Evolutionary conservation across 1,140 invertebrate species (phyloP).

Genomic region (Macrocentrus cingulum): DNA sequence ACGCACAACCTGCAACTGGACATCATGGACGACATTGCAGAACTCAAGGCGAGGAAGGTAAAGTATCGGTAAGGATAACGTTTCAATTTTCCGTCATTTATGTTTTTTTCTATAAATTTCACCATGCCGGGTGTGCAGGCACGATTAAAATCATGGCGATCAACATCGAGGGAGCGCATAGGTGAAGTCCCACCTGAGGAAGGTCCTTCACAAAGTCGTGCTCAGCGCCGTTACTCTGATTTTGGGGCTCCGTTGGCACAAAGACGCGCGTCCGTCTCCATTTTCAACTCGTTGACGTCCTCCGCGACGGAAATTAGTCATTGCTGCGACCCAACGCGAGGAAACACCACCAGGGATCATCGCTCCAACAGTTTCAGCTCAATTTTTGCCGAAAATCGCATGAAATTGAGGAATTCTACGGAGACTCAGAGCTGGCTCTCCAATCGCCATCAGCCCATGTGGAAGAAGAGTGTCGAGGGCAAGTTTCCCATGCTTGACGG

Average conservation of each 20-base stretch:
- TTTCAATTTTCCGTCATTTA: not conserved
- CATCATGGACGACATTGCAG: slow-evolving; percentile 80
- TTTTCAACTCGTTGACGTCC: slow-evolving; percentile 76
- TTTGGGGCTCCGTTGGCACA: slow-evolving; percentile 56
- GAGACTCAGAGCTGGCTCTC: slow-evolving; percentile 75
- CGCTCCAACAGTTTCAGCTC: slow-evolving; percentile 82
- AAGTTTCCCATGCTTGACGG: slow-evolving; percentile 48
- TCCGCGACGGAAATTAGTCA: slow-evolving; percentile 76
- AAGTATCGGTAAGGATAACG: slow-evolving; percentile 23
- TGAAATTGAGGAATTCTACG: too few relatives aligned
- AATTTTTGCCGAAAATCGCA: too few relatives aligned
- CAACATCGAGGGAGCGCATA: slow-evolving; percentile 71
- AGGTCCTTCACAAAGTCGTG: slow-evolving; percentile 63
- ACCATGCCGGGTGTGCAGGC: slow-evolving; percentile 52
- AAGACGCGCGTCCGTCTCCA: slow-evolving; percentile 69
- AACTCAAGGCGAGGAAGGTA: slow-evolving; percentile 75
- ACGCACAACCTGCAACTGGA: slow-evolving; percentile 80
- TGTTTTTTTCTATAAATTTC: too few relatives aligned
- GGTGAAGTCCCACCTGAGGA: slow-evolving; percentile 78
- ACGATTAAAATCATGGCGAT: slow-evolving; percentile 79
- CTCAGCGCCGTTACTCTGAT: slow-evolving; percentile 71
- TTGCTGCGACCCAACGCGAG: too few relatives aligned
- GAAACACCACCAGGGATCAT: too few relatives aligned
- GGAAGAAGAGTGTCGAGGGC: slow-evolving; percentile 61
- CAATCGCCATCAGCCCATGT: slow-evolving; percentile 72